A percentile compares a stretch with the other conserved stretches of the same genome.
Evolutionary conservation across 2,797 vertebrate species (phyloP).

Genomic region (Anguilla obscura): DNA sequence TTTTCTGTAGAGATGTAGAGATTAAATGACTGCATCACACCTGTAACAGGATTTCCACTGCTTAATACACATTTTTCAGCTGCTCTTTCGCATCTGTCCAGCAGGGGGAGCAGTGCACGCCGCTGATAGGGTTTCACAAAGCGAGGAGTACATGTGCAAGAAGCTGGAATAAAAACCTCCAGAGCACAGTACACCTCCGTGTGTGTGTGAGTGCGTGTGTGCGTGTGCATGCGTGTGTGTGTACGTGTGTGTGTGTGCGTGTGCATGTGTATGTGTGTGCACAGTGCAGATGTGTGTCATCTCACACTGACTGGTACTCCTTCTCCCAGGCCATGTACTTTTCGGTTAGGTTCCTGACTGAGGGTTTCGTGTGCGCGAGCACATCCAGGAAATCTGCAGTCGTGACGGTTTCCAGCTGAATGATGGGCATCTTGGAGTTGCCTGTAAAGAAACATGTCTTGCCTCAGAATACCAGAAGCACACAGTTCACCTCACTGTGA

Average conservation of each 20-base stretch:
- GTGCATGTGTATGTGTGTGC: not conserved
- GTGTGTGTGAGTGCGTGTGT: too few species aligned
- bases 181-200: not conserved
- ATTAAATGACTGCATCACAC: too few species aligned
- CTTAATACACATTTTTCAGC: not conserved
- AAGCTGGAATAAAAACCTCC: not conserved
- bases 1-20: not conserved
- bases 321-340: constrained; percentile 85
- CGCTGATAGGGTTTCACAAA: constrained; percentile 5
- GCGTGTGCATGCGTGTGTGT: not conserved
- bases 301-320: constrained; percentile 81
- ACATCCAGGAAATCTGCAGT: constrained; percentile 87
- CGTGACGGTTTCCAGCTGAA: constrained; percentile 82
- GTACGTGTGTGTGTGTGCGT: not conserved
- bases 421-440: constrained; percentile 58
- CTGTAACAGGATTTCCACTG: not conserved
- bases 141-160: not conserved
- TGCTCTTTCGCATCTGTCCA: not conserved
- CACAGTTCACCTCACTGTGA: not conserved
- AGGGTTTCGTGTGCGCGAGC: constrained; percentile 86
- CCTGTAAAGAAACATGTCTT: constrained; percentile 60
- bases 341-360: constrained; percentile 78
- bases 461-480: not conserved
- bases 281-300: not conserved
- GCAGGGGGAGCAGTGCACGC: not conserved